Conservation (phyloP, 1,140 invertebrate genomes). For the Bombus fervidus region DNA sequence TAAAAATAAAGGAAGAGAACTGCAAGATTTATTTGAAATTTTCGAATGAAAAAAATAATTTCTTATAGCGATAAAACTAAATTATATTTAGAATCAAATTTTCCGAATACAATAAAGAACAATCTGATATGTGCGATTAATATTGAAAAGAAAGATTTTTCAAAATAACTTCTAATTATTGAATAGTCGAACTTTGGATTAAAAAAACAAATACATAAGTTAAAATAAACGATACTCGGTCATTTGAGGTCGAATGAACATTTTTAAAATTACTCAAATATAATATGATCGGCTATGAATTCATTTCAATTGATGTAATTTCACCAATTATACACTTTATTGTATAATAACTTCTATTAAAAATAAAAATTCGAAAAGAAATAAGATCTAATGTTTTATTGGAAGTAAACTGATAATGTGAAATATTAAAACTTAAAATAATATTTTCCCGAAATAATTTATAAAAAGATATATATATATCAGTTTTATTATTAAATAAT, state of each 20-base stretch:
- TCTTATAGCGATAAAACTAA: neutral
- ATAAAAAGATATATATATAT: neutral
- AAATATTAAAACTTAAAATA: no score
- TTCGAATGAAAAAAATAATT: neutral
- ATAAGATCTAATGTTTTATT: neutral
- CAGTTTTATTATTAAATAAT: neutral
- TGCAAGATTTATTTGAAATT: neutral
- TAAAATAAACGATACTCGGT: neutral
- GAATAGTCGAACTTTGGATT: neutral
- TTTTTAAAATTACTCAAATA: neutral
- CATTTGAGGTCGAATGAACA: no score
- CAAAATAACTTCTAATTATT: no score
- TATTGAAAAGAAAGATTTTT: neutral
- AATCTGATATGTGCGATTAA: neutral
- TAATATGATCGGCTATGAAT: neutral
- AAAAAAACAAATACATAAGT: neutral
- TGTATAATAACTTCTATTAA: no score
- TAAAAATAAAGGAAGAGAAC: neutral
- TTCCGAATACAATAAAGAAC: neutral
- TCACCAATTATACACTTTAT: neutral
- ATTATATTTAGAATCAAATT: neutral
- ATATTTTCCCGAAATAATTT: neutral
- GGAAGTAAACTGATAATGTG: neutral
- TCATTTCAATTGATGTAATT: neutral
- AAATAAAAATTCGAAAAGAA: no score